phyloP scores from a whole-genome alignment of 2,888 invertebrate genomes.

The Dyspetes luteomarginatus region DNA sequence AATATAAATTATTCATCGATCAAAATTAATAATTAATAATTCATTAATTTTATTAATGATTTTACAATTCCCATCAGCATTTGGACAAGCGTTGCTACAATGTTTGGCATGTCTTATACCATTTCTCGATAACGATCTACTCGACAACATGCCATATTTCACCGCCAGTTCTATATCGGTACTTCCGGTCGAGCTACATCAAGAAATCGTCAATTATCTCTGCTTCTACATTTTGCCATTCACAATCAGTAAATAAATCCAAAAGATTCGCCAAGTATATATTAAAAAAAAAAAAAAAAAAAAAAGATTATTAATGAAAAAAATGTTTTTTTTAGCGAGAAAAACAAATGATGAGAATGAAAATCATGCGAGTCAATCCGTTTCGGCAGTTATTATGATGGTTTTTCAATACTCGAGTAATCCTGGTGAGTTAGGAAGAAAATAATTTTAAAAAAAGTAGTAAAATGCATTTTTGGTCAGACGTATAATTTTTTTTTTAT shows the following conservation, averaged over 20 bases:
- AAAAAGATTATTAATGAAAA: neutral
- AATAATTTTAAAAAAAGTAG: slow-evolving; percentile 32
- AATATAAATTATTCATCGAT: too few species aligned
- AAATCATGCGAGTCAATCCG: slow-evolving; percentile 92
- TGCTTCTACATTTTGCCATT: slow-evolving; percentile 98
- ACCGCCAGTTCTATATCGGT: slow-evolving; percentile 97
- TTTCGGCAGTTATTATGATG: slow-evolving; percentile 98
- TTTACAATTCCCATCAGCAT: slow-evolving; percentile 90
- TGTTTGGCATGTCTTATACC: slow-evolving; percentile 97
- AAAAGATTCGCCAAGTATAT: neutral
- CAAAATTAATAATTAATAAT: neutral
- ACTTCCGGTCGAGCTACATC: slow-evolving; percentile 95
- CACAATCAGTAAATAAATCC: slow-evolving; percentile 91
- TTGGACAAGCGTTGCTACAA: slow-evolving; percentile 96
- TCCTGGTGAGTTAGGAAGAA: slow-evolving; percentile 91
- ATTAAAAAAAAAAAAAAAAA: neutral
- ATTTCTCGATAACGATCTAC: slow-evolving; percentile 97
- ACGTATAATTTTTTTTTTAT: neutral
- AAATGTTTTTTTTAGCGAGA: slow-evolving; percentile 85
- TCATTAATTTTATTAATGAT: too few species aligned
- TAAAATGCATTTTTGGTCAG: slow-evolving; percentile 31
- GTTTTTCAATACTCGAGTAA: slow-evolving; percentile 98
- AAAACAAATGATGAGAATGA: slow-evolving; percentile 90
- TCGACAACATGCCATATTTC: slow-evolving; percentile 97
- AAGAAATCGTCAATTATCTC: slow-evolving; percentile 96